Evolutionary conservation across 2,113 vertebrate species (phyloP).

Genomic region (Agapornis roseicollis): DNA sequence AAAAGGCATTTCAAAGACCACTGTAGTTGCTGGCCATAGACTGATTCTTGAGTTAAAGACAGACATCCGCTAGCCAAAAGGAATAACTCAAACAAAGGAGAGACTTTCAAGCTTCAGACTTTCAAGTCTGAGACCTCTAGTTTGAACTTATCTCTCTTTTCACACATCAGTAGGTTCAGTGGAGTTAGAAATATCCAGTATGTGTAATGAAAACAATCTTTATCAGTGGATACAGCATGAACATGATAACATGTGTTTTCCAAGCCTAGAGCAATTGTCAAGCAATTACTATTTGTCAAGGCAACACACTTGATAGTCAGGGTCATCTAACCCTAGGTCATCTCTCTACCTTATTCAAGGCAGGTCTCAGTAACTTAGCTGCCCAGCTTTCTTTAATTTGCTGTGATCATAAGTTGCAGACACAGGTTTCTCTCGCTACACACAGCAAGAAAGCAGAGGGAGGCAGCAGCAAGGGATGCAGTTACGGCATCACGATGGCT

Average conservation of each 20-base stretch:
- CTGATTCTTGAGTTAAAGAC: neutral
- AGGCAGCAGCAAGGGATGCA: neutral
- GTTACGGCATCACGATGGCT: neutral
- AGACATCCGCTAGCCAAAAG: neutral
- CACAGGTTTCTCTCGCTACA: accelerated
- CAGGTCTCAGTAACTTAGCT: neutral
- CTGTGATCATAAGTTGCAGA: accelerated
- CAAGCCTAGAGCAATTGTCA: conserved; percentile 31
- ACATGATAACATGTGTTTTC: conserved; percentile 31
- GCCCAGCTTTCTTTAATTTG: neutral
- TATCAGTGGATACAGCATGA: conserved; percentile 23
- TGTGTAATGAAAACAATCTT: conserved; percentile 38
- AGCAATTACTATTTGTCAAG: conserved; percentile 36
- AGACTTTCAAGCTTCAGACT: neutral
- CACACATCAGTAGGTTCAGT: neutral
- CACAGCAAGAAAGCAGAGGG: accelerated
- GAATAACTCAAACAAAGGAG: neutral
- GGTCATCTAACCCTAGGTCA: neutral
- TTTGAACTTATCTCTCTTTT: conserved; percentile 33
- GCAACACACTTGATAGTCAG: neutral
- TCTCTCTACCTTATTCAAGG: neutral
- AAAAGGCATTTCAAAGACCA: neutral
- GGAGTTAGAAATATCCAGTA: neutral
- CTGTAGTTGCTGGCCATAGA: neutral
- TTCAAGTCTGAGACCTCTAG: neutral